Evolutionary conservation across 2,797 vertebrate genomes (phyloP).

Genomic region (Diplodus sargus): DNA sequence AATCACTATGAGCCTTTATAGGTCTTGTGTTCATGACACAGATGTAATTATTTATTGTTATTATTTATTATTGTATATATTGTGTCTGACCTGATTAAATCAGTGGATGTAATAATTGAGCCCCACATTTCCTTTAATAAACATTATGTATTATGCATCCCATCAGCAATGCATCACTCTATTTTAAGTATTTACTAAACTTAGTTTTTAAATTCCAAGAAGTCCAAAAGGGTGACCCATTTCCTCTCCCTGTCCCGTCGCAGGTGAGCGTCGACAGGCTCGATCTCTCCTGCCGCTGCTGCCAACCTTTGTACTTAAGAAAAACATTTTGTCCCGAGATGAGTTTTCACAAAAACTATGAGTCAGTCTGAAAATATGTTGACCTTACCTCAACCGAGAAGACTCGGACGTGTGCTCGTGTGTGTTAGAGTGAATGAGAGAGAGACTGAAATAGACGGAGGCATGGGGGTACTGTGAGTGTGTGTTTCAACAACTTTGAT

Average conservation of each 20-base stretch:
- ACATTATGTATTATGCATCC: not conserved
- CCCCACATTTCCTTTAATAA: not conserved
- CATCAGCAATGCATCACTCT: not conserved
- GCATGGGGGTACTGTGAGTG: slow-evolving; percentile 8
- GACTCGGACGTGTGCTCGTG: slow-evolving; percentile 23
- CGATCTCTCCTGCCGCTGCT: slow-evolving; percentile 25
- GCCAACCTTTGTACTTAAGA: slow-evolving; percentile 57
- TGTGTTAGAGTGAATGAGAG: slow-evolving; percentile 29
- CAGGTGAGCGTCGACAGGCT: slow-evolving; percentile 37
- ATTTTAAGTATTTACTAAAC: not conserved
- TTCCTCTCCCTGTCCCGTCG: not conserved
- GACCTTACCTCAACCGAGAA: slow-evolving; percentile 59
- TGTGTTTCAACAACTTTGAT: slow-evolving; percentile 19
- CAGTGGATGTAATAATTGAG: not conserved
- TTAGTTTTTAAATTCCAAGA: slow-evolving; percentile 34
- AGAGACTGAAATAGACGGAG: slow-evolving; percentile 10
- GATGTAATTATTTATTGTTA: no score
- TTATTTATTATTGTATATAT: no score
- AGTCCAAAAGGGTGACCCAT: slow-evolving; percentile 1
- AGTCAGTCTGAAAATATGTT: slow-evolving; percentile 73
- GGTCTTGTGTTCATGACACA: not conserved
- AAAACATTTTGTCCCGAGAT: slow-evolving; percentile 63
- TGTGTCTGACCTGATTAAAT: not conserved
- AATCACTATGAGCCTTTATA: slow-evolving; percentile 17
- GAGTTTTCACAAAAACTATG: slow-evolving; percentile 67